Percentiles rank a stretch among this genome's conserved stretches.
Conservation (phyloP, 2,888 invertebrate genomes). For the Physocephala rufipes region DNA sequence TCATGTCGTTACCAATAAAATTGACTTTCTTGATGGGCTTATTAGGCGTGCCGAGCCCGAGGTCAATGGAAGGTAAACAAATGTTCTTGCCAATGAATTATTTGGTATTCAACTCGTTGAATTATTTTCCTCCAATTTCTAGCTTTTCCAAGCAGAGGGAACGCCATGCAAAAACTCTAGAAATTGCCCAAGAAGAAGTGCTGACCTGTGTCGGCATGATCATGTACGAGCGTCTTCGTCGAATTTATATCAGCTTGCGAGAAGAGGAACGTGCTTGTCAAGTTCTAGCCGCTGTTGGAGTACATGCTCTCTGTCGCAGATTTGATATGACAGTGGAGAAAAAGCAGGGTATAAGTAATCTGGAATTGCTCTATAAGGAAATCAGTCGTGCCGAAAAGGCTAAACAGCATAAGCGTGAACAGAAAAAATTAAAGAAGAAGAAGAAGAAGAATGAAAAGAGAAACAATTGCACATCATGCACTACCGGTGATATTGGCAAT, state of each 20-base stretch:
- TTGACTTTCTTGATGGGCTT: slow-evolving; percentile 87
- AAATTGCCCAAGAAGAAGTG: slow-evolving; percentile 96
- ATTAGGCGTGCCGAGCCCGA: slow-evolving; percentile 93
- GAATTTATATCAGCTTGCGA: slow-evolving; percentile 84
- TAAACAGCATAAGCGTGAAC: slow-evolving; percentile 85
- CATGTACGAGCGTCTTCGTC: slow-evolving; percentile 88
- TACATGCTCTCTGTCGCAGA: slow-evolving; percentile 87
- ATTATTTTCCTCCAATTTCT: slow-evolving; percentile 18
- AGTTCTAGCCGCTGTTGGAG: slow-evolving; percentile 86
- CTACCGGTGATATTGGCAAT: slow-evolving; percentile 38
- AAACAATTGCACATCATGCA: slow-evolving; percentile 41
- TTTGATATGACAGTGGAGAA: slow-evolving; percentile 91
- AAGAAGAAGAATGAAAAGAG: slow-evolving; percentile 72
- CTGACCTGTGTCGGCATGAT: slow-evolving; percentile 93
- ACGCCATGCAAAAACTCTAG: slow-evolving; percentile 94
- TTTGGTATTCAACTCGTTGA: slow-evolving; percentile 6
- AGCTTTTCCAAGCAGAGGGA: slow-evolving; percentile 77
- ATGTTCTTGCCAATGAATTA: too few relatives aligned
- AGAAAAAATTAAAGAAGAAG: slow-evolving; percentile 84
- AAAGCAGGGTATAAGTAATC: slow-evolving; percentile 87
- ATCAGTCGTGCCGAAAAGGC: slow-evolving; percentile 86
- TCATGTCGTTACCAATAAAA: slow-evolving; percentile 82
- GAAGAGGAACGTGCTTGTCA: slow-evolving; percentile 96
- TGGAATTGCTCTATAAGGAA: slow-evolving; percentile 88
- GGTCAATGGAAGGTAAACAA: slow-evolving; percentile 77